Percentiles rank a stretch among this genome's conserved stretches.
Conservation (phyloP, 2,888 invertebrate species). For the Xestia xanthographa region DNA sequence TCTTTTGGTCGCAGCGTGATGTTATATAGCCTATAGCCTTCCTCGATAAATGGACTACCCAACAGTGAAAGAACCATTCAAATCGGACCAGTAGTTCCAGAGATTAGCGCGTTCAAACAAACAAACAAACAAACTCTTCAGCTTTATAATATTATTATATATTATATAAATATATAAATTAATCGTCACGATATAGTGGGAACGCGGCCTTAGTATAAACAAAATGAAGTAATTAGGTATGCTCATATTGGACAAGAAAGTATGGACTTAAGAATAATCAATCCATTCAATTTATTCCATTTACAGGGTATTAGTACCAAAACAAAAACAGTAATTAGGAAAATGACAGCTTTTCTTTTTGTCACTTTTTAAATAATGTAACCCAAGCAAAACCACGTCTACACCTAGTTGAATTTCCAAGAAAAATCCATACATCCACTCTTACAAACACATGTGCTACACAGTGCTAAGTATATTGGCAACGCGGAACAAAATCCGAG, state of each 20-base stretch:
- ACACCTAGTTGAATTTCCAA: conserved; percentile 2
- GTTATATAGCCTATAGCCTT: no score
- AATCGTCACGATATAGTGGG: no score
- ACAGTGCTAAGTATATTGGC: conserved; percentile 65
- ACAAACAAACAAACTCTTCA: no score
- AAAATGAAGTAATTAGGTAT: no score
- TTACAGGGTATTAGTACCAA: not conserved
- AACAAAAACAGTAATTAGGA: not conserved
- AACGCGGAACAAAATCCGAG: conserved; percentile 65
- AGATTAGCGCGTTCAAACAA: no score
- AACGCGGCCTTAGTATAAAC: no score
- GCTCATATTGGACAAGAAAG: not conserved
- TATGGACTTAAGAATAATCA: not conserved
- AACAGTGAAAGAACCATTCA: no score
- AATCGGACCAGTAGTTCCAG: no score
- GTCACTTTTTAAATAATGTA: not conserved
- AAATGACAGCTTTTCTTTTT: not conserved
- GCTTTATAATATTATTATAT: no score
- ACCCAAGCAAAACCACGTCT: not conserved
- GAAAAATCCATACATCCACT: conserved; percentile 33
- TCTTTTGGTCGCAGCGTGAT: no score
- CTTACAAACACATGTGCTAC: conserved; percentile 49
- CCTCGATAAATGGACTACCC: no score
- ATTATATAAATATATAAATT: no score
- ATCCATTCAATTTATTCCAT: not conserved